phyloP scores from a whole-genome alignment of 2,797 vertebrate genomes.

The Tamandua tetradactyla region DNA sequence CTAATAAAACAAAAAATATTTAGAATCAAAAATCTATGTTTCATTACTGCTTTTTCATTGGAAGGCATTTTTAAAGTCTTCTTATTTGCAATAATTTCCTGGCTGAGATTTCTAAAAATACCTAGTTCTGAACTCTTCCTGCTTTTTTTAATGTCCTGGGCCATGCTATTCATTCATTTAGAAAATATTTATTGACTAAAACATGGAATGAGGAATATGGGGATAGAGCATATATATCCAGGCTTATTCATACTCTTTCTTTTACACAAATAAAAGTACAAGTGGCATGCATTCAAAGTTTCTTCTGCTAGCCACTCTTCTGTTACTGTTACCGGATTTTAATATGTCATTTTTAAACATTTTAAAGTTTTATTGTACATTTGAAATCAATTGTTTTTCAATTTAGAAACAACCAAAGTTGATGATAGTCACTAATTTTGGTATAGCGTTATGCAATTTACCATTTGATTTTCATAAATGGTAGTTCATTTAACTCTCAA shows the following conservation, averaged over 20 bases:
- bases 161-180: not conserved
- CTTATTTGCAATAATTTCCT: not conserved
- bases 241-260: not conserved
- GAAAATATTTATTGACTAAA: not conserved
- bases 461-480: not conserved
- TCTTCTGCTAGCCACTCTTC: not conserved
- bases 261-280: not conserved
- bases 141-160: not conserved
- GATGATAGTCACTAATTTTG: not conserved
- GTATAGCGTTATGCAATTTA: not conserved
- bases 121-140: not conserved
- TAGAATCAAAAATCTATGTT: not conserved
- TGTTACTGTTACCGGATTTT: not conserved
- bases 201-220: not conserved
- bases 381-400: not conserved
- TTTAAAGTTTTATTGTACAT: not conserved
- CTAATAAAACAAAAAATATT: constrained; percentile 4
- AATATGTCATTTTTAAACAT: not conserved
- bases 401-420: not conserved
- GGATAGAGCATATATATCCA: fast-evolving
- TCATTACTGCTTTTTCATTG: not conserved
- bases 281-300: not conserved
- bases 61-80: not conserved
- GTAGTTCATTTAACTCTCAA: not conserved
- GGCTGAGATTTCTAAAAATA: not conserved